phyloP scores from a whole-genome alignment of 2,113 vertebrate species.

The Trichomycterus rosablanca region DNA sequence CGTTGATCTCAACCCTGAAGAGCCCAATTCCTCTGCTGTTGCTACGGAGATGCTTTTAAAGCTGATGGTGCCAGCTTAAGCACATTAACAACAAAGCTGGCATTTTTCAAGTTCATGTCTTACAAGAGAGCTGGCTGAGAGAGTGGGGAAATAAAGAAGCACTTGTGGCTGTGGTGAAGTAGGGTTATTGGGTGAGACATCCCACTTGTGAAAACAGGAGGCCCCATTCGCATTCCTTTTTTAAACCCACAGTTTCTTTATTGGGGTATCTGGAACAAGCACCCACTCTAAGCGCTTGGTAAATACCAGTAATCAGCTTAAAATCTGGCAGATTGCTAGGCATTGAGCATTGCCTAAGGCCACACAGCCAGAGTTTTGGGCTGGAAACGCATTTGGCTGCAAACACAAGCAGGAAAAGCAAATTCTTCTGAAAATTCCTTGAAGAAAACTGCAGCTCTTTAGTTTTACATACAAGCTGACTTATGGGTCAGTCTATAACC shows the following conservation, averaged over 20 bases:
- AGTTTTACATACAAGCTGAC: too few relatives aligned
- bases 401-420: neutral
- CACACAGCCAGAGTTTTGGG: neutral
- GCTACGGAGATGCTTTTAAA: slow-evolving; percentile 22
- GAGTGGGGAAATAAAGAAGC: slow-evolving; percentile 8
- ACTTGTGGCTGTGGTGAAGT: slow-evolving; percentile 13
- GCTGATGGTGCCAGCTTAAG: neutral
- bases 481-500: too few relatives aligned
- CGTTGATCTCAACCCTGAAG: neutral
- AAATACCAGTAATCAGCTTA: slow-evolving; percentile 13
- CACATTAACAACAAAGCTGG: slow-evolving; percentile 13
- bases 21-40: slow-evolving; percentile 10
- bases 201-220: slow-evolving; percentile 10
- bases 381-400: neutral
- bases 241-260: neutral
- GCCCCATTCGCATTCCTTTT: neutral
- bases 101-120: slow-evolving; percentile 14
- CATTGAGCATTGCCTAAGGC: too few relatives aligned
- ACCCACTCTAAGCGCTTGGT: slow-evolving; percentile 1
- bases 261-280: slow-evolving; percentile 10
- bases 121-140: slow-evolving; percentile 2
- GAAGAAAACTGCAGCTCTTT: too few relatives aligned
- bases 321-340: too few relatives aligned
- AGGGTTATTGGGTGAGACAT: neutral
- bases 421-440: too few relatives aligned